Conservation (phyloP, 2,113 vertebrate genomes). For the Beaufortia kweichowensis region DNA sequence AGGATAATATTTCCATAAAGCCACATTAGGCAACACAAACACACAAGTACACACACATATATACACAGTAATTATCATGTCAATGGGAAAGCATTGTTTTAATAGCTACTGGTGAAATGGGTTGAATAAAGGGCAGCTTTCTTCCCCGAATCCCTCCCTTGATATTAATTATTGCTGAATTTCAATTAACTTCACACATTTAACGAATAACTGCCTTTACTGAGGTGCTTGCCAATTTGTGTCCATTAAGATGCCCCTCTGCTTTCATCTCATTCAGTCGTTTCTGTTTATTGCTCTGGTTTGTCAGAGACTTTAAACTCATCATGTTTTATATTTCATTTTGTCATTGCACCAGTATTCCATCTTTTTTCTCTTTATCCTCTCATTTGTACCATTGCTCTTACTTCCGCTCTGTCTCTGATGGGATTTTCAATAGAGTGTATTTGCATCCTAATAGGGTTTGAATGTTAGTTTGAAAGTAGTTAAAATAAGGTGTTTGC, state of each 20-base stretch:
- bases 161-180: constrained; percentile 76
- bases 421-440: constrained; percentile 86
- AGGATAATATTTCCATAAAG: constrained; percentile 41
- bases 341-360: neutral
- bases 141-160: constrained; percentile 64
- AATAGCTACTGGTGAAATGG: constrained; percentile 54
- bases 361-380: neutral
- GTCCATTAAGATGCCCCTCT: constrained; percentile 43
- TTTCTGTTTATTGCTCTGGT: constrained; percentile 84
- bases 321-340: constrained; percentile 48
- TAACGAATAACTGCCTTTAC: constrained; percentile 42
- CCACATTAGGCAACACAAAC: neutral
- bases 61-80: constrained; percentile 70
- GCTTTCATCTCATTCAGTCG: constrained; percentile 55
- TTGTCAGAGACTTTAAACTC: constrained; percentile 81
- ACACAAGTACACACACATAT: constrained; percentile 49
- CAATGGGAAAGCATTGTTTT: constrained; percentile 57
- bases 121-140: constrained; percentile 64
- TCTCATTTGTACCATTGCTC: constrained; percentile 28
- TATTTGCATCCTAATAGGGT: constrained; percentile 90
- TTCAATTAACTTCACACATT: constrained; percentile 77
- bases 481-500: constrained; percentile 83
- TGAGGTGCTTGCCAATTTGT: constrained; percentile 20
- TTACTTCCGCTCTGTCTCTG: constrained; percentile 73
- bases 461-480: constrained; percentile 87